These are phyloP conservation scores for Protula sp. DNA, from an alignment of 2,888 invertebrate genomes.

Conservation along the genomic window DNA sequence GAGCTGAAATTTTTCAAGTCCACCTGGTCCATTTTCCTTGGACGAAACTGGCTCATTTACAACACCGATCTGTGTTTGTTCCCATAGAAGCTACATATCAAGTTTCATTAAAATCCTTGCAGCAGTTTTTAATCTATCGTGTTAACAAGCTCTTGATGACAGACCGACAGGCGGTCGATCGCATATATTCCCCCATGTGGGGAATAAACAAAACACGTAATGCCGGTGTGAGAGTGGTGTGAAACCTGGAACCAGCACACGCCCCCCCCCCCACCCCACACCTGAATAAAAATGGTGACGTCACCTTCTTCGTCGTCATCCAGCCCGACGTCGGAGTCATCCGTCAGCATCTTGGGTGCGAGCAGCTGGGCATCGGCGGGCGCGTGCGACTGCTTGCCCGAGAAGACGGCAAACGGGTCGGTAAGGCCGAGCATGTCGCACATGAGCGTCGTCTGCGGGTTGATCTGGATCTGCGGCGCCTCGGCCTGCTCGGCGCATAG, in stretches of 20 bases:
- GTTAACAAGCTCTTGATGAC: too few relatives aligned
- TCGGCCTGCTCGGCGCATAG: slow-evolving; percentile 1
- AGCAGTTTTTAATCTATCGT: too few relatives aligned
- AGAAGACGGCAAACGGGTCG: slow-evolving; percentile 63
- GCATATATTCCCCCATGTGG: too few relatives aligned
- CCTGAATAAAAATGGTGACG: background rate
- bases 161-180: too few relatives aligned
- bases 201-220: too few relatives aligned
- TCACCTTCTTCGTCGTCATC: slow-evolving; percentile 4
- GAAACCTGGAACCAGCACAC: slow-evolving; percentile 21
- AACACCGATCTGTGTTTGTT: too few relatives aligned
- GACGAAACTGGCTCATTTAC: too few relatives aligned
- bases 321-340: slow-evolving; percentile 7
- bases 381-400: slow-evolving; percentile 18
- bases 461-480: slow-evolving; percentile 33
- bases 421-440: slow-evolving; percentile 64
- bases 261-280: background rate
- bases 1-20: too few relatives aligned
- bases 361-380: slow-evolving; percentile 6
- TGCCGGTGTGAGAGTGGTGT: too few relatives aligned
- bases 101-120: too few relatives aligned
- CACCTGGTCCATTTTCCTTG: too few relatives aligned
- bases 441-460: slow-evolving; percentile 57
- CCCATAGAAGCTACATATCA: too few relatives aligned
- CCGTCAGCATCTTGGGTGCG: slow-evolving; percentile 5